Percentiles rank a stretch among this genome's conserved stretches.
These are phyloP conservation scores for Anagyrus pseudococci DNA, from an alignment of 2,888 invertebrate genomes.

Conservation along the genomic window DNA sequence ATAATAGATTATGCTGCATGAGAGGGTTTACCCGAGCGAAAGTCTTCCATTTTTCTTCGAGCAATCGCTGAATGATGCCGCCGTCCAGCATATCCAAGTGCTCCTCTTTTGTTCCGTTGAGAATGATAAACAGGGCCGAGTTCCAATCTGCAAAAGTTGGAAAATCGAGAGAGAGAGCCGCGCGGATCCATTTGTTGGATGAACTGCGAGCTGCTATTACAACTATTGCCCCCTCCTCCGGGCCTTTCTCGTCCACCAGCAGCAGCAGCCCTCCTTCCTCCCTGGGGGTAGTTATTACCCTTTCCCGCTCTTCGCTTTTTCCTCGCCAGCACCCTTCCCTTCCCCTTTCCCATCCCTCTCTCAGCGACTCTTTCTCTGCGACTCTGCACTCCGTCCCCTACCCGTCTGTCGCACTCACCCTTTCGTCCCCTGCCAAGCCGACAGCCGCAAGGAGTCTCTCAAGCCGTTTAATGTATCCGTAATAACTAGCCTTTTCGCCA, in stretches of 20 bases:
- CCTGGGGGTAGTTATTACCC: constrained; percentile 28
- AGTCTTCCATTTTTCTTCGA: constrained; percentile 99
- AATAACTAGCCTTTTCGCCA: constrained; percentile 22
- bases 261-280: constrained; percentile 12
- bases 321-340: too few species aligned
- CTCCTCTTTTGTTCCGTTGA: constrained; percentile 96
- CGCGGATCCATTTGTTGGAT: constrained; percentile 31
- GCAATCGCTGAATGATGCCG: constrained; percentile 93
- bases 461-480: constrained; percentile 21
- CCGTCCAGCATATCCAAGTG: constrained; percentile 99
- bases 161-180: constrained; percentile 20
- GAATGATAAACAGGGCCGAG: constrained; percentile 95
- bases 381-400: too few species aligned
- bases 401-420: too few species aligned
- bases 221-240: constrained; percentile 28
- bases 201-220: constrained; percentile 29
- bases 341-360: too few species aligned
- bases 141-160: constrained; percentile 84
- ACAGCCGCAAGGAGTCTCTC: constrained; percentile 1
- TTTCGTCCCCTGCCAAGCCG: background rate
- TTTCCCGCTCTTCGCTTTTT: constrained; percentile 11
- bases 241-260: too few species aligned
- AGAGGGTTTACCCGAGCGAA: constrained; percentile 81
- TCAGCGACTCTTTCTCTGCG: too few species aligned
- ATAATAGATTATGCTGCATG: too few species aligned